Base-by-base conservation (phyloP, 2,113 vertebrate genomes). In the Oryzias melastigma region DNA sequence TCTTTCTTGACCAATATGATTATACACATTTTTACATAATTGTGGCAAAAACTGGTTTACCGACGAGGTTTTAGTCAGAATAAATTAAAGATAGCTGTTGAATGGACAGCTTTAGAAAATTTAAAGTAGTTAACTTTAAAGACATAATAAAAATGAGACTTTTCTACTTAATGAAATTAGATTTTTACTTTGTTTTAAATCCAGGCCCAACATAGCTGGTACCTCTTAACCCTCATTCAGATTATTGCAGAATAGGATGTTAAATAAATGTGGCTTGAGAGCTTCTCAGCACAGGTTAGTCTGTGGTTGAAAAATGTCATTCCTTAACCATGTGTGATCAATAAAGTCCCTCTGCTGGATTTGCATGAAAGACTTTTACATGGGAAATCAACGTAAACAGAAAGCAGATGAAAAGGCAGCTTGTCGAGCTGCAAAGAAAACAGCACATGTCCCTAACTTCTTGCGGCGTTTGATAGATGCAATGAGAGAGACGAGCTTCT, bases 351-450 rank as follows among this genome's bases (percentile, higher is more conserved):
- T 64, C 59, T 58, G 65, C 76, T 74, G 65, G 65, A 74, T 74
- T 58, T 81, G 77, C 75, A 79, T 73, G 74, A 75, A 74, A 1
- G 71, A 78, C 61, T 68, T 78, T 81, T 74, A 74, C 65, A 58
- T 72, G 68, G 75, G 61, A 85, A 84, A 74, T 83, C 71, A 71
- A 62, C 72, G 65, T 66, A 79, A 84, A 82, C 71, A 75, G 75
- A 79, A 74, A 77, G 68, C 65, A 71, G 85, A 78, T 77, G 66
- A 46, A 56, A 71, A 72, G 46, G 27, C 59, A 65, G 65, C 48
- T 52, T 45, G 60, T 74, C 57, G 29, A 53, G 58, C 8, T 0
- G 42, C 59, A 50, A 72, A 66, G 57, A 72, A 68, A 76, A 25
- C 52, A 60, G 61, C 56, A 73, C 61, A 65, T 70, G 52, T 71